phyloP scores from a whole-genome alignment of 1,140 invertebrate species.

The Octopus sinensis region DNA sequence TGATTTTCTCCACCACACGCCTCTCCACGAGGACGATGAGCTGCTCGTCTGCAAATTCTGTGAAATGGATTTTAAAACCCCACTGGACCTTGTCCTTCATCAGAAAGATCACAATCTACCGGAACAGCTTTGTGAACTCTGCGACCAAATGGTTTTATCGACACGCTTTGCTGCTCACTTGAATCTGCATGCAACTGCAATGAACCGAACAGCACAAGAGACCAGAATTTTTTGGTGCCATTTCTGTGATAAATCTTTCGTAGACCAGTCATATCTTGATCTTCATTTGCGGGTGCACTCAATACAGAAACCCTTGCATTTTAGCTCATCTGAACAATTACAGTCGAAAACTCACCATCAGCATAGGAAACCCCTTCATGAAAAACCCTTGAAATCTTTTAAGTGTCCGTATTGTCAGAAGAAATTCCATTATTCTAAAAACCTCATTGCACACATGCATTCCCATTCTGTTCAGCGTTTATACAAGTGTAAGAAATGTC shows the following conservation, averaged over 20 bases:
- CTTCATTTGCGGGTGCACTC: not conserved
- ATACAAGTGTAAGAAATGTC: not conserved
- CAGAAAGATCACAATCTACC: slow-evolving; percentile 14
- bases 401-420: not conserved
- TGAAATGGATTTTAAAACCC: slow-evolving; percentile 14
- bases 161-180: not conserved
- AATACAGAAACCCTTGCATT: not conserved
- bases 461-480: not conserved
- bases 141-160: not conserved
- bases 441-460: not conserved
- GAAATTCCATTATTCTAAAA: not conserved
- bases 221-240: not conserved
- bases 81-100: slow-evolving; percentile 20
- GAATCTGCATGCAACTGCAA: not conserved
- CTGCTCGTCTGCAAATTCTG: slow-evolving; percentile 66
- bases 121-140: not conserved
- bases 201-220: not conserved
- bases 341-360: not conserved
- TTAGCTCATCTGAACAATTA: not conserved
- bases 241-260: not conserved
- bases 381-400: not conserved
- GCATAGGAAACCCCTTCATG: not conserved
- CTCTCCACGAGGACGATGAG: slow-evolving; percentile 77
- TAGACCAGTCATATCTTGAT: not conserved
- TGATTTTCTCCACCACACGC: slow-evolving; percentile 67